Base-by-base conservation (phyloP, 2,113 vertebrate genomes). In the Prunella fulvescens region DNA sequence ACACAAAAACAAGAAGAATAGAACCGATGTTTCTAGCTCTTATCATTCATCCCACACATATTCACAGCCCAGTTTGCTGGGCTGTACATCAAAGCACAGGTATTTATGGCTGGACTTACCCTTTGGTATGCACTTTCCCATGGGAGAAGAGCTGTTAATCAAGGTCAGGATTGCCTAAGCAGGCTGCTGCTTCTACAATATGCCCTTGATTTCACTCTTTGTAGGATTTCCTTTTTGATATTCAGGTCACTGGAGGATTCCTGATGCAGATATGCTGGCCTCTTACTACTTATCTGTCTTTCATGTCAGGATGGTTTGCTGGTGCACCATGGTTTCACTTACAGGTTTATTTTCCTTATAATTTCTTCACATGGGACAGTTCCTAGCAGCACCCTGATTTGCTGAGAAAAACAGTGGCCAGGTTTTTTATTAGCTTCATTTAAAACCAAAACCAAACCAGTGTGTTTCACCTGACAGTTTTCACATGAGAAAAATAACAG, bases 221-320 rank as follows among this genome's bases (percentile, higher is more conserved):
- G 65, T 54, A 81, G 40, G 20, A 78, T 92, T 90, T 84, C 47
- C 56, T 78, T 81, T 88, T 88, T 90, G 65, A 60, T 78, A 94
- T 88, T 95, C 88, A 74, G 47, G 86, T 86, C 91, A 86, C 60
- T 62, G 47, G 77, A 94, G 92, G 70, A 90, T 88, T 90, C 64
- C 57, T 83, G 45, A 72, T 78, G n/a, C 86, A 92, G 51, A 22
- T 51, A 5, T 45, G 37, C 53, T 56, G 29, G 20, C 50, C 72
- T 71, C n/a, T 73, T 39, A 58, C 71, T 69, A 19, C 31, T 84
- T 90, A 76, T 19, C 60, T 69, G 25, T 47, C 72, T 91, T 64
- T 28, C 53, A 51, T 33, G 53, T 84, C 72, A 86, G 51, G 35
- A 20, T 48, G n/a, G 61, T 44, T 91, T 91, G 35, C 44, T 74